Percentiles rank a stretch among this genome's conserved stretches.
Evolutionary conservation across 2,797 vertebrate genomes (phyloP).

Genomic region (Poeciliopsis gracilis): DNA sequence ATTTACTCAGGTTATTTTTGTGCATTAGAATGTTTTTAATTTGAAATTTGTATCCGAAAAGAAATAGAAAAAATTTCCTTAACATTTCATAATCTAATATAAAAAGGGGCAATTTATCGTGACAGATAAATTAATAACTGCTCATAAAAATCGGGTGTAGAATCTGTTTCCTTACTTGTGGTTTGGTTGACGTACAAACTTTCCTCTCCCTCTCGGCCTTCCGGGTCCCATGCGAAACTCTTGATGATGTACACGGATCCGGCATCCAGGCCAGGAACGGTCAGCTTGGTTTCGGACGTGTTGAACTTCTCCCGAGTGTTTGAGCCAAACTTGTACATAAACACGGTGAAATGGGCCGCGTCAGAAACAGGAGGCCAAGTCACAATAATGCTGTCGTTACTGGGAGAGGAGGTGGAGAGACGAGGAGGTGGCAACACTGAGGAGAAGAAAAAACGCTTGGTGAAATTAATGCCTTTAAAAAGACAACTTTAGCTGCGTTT

Average conservation of each 20-base stretch:
- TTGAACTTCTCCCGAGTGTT: conserved; percentile 79
- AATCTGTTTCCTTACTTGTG: conserved; percentile 83
- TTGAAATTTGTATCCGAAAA: too few species aligned
- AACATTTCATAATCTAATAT: too few species aligned
- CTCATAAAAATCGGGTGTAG: neutral
- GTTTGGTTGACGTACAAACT: conserved; percentile 82
- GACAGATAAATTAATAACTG: too few species aligned
- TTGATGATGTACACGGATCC: conserved; percentile 85
- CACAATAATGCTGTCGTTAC: conserved; percentile 82
- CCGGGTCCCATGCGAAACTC: conserved; percentile 84
- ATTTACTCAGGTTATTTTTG: neutral
- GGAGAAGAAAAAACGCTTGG: conserved; percentile 25
- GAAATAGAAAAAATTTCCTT: neutral
- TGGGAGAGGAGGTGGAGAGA: conserved; percentile 80
- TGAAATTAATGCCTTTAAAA: neutral
- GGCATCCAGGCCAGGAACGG: conserved; percentile 80
- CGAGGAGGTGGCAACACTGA: conserved; percentile 86
- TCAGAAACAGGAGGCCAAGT: conserved; percentile 80
- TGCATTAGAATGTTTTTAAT: neutral
- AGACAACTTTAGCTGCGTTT: too few species aligned
- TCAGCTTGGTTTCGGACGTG: conserved; percentile 77
- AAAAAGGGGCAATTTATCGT: too few species aligned
- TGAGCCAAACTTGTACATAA: conserved; percentile 78
- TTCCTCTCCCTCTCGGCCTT: conserved; percentile 83
- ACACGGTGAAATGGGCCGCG: conserved; percentile 83